Base-by-base conservation (phyloP, 2,797 vertebrate genomes). In the Phylloscopus collybita region DNA sequence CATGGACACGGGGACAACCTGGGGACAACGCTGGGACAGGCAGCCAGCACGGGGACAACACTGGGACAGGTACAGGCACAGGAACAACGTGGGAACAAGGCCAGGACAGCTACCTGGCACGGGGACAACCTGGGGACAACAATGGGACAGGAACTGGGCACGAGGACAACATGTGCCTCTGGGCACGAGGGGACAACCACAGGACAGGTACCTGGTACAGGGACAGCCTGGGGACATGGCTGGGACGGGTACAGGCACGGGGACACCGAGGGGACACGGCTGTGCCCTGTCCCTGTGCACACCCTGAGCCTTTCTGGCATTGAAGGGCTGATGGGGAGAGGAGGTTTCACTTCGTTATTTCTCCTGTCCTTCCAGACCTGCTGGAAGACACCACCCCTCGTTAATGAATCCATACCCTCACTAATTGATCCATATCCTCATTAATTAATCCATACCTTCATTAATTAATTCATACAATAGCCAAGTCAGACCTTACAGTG, bases 1-100 rank as follows among this genome's bases (percentile, higher is more conserved):
- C 4, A 23, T 12, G 44, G 19, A 26, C 6, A 18, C 6, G 3
- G 45, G 36, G 8, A 14, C 45, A 47, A 0, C 5, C 1, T 2
- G 11, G 23, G 23, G 32, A 47, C 16, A 22, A 0, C 0, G 3
- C 0, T 1, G 4, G 21, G 44, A 11, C 44, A 53, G 34, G 26
- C 2, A 40, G 38, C 38, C 38, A 40, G 38, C 13, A 40, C 11
- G 38, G 13, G 38, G 38, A 40, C 38, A 40, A 49, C 13, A 45
- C 1, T 1, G 5, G 40, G 44, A 11, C 44, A 56, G 36, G 26
- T 3, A 26, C 15, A 6, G 27, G 16, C 50, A 29, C 16, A 10
- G 27, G 50, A 9, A 27, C 26, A 51, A 16, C 23, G 34, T 51
- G 32, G 32, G 8, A 22, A 42, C 42, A 42, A 42, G 14, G 16